Evolutionary conservation across 2,888 invertebrate species (phyloP).

Genomic region (Abrostola tripartita): DNA sequence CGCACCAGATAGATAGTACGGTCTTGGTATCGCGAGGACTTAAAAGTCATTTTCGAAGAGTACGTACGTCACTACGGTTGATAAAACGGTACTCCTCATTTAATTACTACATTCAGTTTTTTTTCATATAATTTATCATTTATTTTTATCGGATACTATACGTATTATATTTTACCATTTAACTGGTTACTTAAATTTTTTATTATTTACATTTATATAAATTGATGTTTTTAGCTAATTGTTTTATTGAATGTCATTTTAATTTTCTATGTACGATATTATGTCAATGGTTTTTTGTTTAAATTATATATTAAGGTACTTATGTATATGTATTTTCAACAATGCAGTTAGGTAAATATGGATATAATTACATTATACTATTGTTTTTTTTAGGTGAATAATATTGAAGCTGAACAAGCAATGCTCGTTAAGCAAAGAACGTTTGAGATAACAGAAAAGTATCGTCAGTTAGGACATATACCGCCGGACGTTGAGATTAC

Average conservation of each 20-base stretch:
- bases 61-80: slow-evolving; percentile 46
- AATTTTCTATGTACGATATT: slow-evolving; percentile 53
- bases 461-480: slow-evolving; percentile 87
- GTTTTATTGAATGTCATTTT: slow-evolving; percentile 29
- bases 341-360: not conserved
- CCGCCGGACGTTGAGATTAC: slow-evolving; percentile 89
- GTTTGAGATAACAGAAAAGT: slow-evolving; percentile 93
- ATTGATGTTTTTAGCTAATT: slow-evolving; percentile 30
- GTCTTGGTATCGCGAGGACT: slow-evolving; percentile 45
- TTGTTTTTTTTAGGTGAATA: slow-evolving; percentile 82
- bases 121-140: slow-evolving; percentile 18
- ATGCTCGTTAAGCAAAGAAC: slow-evolving; percentile 91
- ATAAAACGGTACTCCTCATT: slow-evolving; percentile 49
- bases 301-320: slow-evolving; percentile 14
- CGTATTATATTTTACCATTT: slow-evolving; percentile 36
- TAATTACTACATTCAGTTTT: slow-evolving; percentile 43
- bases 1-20: slow-evolving; percentile 46
- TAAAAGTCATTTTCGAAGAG: slow-evolving; percentile 51
- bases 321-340: slow-evolving; percentile 14
- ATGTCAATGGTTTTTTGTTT: slow-evolving; percentile 39
- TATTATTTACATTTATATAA: slow-evolving; percentile 24
- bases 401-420: slow-evolving; percentile 93
- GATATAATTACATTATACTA: slow-evolving; percentile 22
- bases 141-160: slow-evolving; percentile 37
- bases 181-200: slow-evolving; percentile 9